Evolutionary conservation across 2,888 invertebrate species (phyloP).

Genomic region (Pachydiplax longipennis): DNA sequence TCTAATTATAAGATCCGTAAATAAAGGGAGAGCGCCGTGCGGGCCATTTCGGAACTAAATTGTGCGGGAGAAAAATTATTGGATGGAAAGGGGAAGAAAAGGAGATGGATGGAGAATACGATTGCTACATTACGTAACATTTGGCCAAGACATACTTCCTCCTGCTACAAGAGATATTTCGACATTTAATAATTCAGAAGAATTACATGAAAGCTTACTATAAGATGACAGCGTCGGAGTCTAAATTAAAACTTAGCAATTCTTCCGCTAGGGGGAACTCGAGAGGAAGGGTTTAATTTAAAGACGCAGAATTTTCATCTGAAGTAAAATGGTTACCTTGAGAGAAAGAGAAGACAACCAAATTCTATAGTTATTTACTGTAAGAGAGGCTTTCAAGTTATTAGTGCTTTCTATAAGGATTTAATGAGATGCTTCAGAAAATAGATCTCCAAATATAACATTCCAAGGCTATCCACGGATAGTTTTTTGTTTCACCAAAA

Average conservation of each 20-base stretch:
- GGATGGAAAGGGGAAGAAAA: background rate
- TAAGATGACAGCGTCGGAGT: background rate
- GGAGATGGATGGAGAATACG: background rate
- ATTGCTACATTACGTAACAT: background rate
- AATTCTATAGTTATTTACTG: too few species aligned
- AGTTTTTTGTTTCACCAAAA: too few species aligned
- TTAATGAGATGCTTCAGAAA: too few species aligned
- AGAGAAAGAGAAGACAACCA: too few species aligned
- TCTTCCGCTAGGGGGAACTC: too few species aligned
- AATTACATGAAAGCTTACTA: background rate
- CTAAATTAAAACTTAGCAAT: background rate
- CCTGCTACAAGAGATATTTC: background rate
- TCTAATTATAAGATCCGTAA: background rate
- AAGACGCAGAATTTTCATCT: too few species aligned
- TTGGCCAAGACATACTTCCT: background rate
- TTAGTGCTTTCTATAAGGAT: too few species aligned
- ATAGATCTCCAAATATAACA: too few species aligned
- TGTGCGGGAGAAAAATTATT: background rate
- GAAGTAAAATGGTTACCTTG: too few species aligned
- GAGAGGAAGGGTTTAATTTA: too few species aligned
- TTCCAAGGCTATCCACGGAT: too few species aligned
- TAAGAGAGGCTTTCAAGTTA: too few species aligned
- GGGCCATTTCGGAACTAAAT: background rate
- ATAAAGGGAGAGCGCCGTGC: background rate
- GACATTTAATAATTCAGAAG: conserved; percentile 10